Evolutionary conservation across 2,797 vertebrate genomes (phyloP).

Genomic region (Dicrostonyx torquatus): DNA sequence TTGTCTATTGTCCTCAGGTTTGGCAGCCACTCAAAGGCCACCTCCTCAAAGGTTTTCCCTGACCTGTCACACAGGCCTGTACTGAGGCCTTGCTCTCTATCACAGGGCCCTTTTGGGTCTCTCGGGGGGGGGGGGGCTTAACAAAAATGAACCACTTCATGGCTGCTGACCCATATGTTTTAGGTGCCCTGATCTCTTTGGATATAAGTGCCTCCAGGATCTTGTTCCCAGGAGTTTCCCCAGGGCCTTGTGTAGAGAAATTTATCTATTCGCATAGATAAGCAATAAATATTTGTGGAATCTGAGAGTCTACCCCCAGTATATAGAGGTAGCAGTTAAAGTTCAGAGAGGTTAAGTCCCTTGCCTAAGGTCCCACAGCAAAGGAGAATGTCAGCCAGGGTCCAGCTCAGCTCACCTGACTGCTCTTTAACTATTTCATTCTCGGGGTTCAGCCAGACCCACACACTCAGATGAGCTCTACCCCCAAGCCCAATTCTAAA

Average conservation of each 20-base stretch:
- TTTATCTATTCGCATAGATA: not conserved
- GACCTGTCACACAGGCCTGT: not conserved
- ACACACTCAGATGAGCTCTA: not conserved
- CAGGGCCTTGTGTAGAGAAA: not conserved
- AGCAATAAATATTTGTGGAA: not conserved
- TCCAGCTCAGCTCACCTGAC: not conserved
- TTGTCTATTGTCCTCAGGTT: not conserved
- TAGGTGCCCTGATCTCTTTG: not conserved
- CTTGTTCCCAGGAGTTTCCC: too few species aligned
- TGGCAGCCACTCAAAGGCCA: not conserved
- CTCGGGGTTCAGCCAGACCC: not conserved
- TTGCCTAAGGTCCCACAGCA: slow-evolving; percentile 58
- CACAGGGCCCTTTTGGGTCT: not conserved
- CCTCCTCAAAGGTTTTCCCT: not conserved
- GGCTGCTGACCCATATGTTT: not conserved
- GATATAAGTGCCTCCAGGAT: not conserved
- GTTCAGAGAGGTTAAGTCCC: slow-evolving; percentile 58
- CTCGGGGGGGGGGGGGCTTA: accelerated
- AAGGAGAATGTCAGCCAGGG: not conserved
- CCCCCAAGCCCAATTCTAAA: not conserved
- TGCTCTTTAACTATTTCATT: not conserved
- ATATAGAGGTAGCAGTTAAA: not conserved
- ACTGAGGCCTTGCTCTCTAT: not conserved
- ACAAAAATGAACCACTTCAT: not conserved
- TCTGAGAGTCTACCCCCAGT: not conserved